These are phyloP conservation scores for Plebejus anna DNA, from an alignment of 2,888 invertebrate genomes.

Conservation along the genomic window DNA sequence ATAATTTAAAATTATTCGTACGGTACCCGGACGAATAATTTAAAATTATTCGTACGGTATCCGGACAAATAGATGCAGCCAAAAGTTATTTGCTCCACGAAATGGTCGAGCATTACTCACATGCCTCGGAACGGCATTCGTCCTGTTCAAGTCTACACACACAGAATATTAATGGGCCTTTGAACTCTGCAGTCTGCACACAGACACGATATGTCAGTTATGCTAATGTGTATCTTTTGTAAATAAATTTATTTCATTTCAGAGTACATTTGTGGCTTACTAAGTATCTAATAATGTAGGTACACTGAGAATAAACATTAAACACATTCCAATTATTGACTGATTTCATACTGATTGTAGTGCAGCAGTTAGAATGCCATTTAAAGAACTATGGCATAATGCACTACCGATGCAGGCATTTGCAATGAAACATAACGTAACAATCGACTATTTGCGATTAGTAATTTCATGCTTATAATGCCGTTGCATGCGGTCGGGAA, in stretches of 20 bases:
- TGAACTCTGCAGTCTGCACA: neutral
- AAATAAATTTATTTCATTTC: slow-evolving; percentile 1
- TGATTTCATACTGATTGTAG: slow-evolving; percentile 7
- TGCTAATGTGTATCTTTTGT: neutral
- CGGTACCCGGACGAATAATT: no score
- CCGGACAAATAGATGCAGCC: no score
- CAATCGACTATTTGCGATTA: slow-evolving; percentile 22
- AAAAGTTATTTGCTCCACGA: slow-evolving; percentile 20
- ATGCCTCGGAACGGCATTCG: slow-evolving; percentile 19
- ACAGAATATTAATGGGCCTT: slow-evolving; percentile 24
- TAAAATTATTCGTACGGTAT: no score
- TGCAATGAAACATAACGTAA: slow-evolving; percentile 27
- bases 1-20: no score
- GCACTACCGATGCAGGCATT: slow-evolving; percentile 10
- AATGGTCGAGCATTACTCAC: slow-evolving; percentile 27
- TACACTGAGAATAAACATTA: neutral
- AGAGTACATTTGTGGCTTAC: slow-evolving; percentile 8
- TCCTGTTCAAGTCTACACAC: slow-evolving; percentile 15
- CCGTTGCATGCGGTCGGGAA: slow-evolving; percentile 25
- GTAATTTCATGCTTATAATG: slow-evolving; percentile 25
- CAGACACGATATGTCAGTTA: neutral
- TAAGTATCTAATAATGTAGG: neutral
- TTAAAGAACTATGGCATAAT: slow-evolving; percentile 28
- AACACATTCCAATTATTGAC: neutral
- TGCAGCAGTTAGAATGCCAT: slow-evolving; percentile 25